These are phyloP conservation scores for Lycophotia porphyrea DNA, from an alignment of 2,888 invertebrate genomes.

Conservation along the genomic window DNA sequence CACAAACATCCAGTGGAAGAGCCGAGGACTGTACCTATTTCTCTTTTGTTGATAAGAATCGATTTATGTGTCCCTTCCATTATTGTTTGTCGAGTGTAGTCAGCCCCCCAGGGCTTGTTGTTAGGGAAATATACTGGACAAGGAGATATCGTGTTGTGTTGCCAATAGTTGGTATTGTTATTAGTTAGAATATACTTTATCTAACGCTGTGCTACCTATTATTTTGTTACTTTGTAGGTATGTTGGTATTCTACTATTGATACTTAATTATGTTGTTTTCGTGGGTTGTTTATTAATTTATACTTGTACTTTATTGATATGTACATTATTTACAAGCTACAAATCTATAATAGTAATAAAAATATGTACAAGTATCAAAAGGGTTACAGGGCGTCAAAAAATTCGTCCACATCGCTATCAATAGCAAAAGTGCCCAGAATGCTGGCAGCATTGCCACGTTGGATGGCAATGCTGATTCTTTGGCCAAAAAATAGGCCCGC, in stretches of 20 bases:
- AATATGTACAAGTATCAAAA: too few species aligned
- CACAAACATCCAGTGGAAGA: slow-evolving; percentile 80
- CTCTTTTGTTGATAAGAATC: slow-evolving; percentile 76
- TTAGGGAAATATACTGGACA: slow-evolving; percentile 57
- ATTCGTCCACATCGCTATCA: too few species aligned
- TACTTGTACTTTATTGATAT: too few species aligned
- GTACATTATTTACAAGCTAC: too few species aligned
- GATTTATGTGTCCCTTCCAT: slow-evolving; percentile 69
- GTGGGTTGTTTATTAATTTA: not conserved
- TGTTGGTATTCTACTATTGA: not conserved
- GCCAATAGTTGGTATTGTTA: slow-evolving; percentile 22
- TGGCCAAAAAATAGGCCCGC: too few species aligned
- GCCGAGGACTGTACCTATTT: slow-evolving; percentile 73
- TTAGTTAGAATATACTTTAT: slow-evolving; percentile 35
- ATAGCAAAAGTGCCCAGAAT: too few species aligned
- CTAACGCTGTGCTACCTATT: slow-evolving; percentile 26
- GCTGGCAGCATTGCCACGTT: too few species aligned
- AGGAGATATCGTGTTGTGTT: slow-evolving; percentile 34
- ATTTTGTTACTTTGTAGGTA: slow-evolving; percentile 7
- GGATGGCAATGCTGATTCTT: too few species aligned
- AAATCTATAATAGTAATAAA: too few species aligned
- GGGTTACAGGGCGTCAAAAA: too few species aligned
- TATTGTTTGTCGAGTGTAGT: slow-evolving; percentile 59
- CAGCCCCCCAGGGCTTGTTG: slow-evolving; percentile 76
- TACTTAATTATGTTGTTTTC: not conserved